phyloP scores from a whole-genome alignment of 2,113 vertebrate genomes.

The Ameiurus melas region DNA sequence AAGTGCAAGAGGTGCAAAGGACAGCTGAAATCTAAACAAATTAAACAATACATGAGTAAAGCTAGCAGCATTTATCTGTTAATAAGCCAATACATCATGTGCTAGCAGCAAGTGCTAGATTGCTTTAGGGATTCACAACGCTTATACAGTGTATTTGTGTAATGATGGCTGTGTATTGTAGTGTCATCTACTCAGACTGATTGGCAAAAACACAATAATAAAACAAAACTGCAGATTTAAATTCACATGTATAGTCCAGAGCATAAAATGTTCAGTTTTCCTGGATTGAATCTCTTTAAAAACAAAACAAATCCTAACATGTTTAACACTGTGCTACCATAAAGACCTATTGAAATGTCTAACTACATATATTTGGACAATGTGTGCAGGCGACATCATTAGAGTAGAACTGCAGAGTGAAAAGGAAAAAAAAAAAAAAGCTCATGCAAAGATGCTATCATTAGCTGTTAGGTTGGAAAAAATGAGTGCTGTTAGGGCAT shows the following conservation, averaged over 20 bases:
- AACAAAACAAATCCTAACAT: neutral
- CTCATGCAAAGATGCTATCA: neutral
- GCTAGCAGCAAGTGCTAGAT: neutral
- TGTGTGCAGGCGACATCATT: neutral
- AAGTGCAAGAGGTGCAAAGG: neutral
- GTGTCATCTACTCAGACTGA: neutral
- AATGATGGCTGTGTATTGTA: neutral
- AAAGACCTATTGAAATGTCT: neutral
- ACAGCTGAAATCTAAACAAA: neutral
- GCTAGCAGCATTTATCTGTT: neutral
- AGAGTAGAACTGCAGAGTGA: neutral
- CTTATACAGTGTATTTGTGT: neutral
- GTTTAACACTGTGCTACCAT: neutral
- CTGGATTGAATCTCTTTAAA: neutral
- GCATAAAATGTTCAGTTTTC: neutral
- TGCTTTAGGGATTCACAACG: neutral
- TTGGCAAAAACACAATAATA: neutral
- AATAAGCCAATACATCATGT: neutral
- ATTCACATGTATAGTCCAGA: neutral
- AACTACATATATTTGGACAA: neutral
- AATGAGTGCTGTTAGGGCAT: neutral
- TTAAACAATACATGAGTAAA: neutral
- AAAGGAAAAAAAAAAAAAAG: neutral
- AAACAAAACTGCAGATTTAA: neutral
- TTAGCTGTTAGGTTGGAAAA: neutral